A percentile compares a stretch with the other conserved stretches of the same genome.
These are phyloP conservation scores for Ataeniobius toweri DNA, from an alignment of 2,797 vertebrate species.

Conservation along the genomic window DNA sequence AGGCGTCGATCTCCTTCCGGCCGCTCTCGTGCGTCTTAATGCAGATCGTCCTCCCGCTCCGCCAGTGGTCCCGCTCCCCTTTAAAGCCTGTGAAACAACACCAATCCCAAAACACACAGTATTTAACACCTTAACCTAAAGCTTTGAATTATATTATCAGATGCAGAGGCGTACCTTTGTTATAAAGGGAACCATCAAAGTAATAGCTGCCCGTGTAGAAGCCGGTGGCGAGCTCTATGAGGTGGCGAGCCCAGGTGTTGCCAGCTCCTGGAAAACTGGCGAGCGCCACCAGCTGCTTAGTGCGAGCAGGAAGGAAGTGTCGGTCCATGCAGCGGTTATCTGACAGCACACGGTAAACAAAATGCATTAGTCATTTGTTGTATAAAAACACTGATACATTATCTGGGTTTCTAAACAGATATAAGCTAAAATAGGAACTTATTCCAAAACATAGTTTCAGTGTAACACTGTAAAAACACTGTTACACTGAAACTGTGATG, in stretches of 20 bases:
- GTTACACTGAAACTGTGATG: conserved; percentile 28
- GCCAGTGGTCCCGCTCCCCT: conserved; percentile 96
- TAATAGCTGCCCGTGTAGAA: conserved; percentile 98
- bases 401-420: conserved; percentile 4
- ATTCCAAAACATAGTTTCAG: too few species aligned
- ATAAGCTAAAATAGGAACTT: conserved; percentile 9
- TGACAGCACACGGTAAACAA: conserved; percentile 57
- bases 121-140: conserved; percentile 4
- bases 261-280: conserved; percentile 96
- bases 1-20: conserved; percentile 93
- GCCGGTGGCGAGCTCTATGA: conserved; percentile 94
- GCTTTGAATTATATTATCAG: background rate
- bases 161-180: conserved; percentile 85
- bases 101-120: conserved; percentile 4
- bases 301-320: conserved; percentile 87
- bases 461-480: background rate
- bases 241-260: conserved; percentile 96
- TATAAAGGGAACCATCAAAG: conserved; percentile 97
- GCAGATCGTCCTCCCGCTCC: conserved; percentile 91
- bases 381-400: background rate
- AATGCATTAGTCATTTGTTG: conserved; percentile 2
- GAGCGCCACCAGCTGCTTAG: conserved; percentile 89
- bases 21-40: conserved; percentile 98
- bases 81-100: conserved; percentile 85
- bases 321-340: conserved; percentile 98